phyloP scores from a whole-genome alignment of 2,113 vertebrate genomes.

The Tringa solitaria region DNA sequence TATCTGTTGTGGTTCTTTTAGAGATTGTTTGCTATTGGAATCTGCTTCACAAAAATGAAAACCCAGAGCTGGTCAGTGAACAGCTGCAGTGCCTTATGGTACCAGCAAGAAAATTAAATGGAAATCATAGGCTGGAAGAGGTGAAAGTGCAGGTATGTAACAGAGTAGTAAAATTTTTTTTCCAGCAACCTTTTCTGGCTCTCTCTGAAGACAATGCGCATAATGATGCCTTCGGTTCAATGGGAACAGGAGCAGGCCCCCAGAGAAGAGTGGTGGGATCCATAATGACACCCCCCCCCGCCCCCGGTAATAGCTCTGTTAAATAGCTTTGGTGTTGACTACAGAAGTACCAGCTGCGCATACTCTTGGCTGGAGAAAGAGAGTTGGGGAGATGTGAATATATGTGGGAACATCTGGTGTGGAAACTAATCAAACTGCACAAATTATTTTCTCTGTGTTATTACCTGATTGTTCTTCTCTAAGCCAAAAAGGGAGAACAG shows the following conservation, averaged over 20 bases:
- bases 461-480: conserved; percentile 1
- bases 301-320: not conserved
- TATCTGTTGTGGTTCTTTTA: not conserved
- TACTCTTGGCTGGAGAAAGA: conserved; percentile 8
- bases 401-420: conserved; percentile 52
- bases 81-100: not conserved
- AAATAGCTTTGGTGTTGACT: conserved; percentile 14
- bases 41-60: not conserved
- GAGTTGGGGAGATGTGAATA: conserved; percentile 15
- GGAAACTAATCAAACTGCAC: conserved; percentile 35
- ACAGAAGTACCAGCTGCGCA: conserved; percentile 9
- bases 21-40: not conserved
- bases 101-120: not conserved
- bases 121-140: not conserved
- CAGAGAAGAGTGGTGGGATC: not conserved
- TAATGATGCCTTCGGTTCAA: not conserved
- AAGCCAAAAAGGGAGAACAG: not conserved
- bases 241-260: not conserved
- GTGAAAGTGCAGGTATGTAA: not conserved
- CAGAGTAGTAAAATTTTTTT: not conserved
- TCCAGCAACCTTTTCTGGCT: not conserved
- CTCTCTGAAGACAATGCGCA: not conserved
- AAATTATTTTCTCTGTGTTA: conserved; percentile 21
- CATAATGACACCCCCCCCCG: not conserved
- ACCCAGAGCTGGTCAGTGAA: not conserved